phyloP scores from a whole-genome alignment of 1,140 invertebrate genomes.

The Solenopsis invicta region DNA sequence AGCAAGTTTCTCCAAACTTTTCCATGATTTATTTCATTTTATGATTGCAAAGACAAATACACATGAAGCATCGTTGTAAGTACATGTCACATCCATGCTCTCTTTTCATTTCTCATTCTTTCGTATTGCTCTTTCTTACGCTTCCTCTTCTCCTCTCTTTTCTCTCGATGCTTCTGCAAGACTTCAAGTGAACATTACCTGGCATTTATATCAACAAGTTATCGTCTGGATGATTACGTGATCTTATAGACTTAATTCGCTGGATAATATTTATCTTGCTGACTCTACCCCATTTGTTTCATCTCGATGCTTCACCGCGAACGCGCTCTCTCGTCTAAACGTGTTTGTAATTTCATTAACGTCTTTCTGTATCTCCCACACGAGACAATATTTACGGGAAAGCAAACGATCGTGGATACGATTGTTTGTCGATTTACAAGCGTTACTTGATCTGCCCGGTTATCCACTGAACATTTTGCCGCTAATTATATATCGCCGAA shows the following conservation, averaged over 20 bases:
- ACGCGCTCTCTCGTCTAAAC: background rate
- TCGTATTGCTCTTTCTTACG: background rate
- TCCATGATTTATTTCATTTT: slow-evolving; percentile 69
- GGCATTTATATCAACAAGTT: slow-evolving; percentile 45
- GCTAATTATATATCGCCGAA: background rate
- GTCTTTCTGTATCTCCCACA: slow-evolving; percentile 8
- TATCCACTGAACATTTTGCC: slow-evolving; percentile 50
- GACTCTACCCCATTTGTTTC: background rate
- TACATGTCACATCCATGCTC: slow-evolving; percentile 14
- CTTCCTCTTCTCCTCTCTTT: background rate
- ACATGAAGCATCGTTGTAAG: slow-evolving; percentile 75
- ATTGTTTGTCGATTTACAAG: slow-evolving; percentile 58
- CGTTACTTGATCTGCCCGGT: slow-evolving; percentile 35
- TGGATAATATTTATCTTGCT: slow-evolving; percentile 38
- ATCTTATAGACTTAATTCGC: slow-evolving; percentile 40
- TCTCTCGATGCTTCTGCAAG: slow-evolving; percentile 11
- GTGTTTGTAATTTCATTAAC: slow-evolving; percentile 14
- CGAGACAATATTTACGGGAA: slow-evolving; percentile 56
- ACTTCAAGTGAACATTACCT: slow-evolving; percentile 42
- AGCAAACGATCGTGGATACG: slow-evolving; percentile 50
- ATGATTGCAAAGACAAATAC: slow-evolving; percentile 70
- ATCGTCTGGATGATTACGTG: slow-evolving; percentile 1
- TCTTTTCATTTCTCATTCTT: background rate
- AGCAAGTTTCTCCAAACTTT: slow-evolving; percentile 47
- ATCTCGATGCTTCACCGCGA: background rate